Conservation (phyloP, 2,797 vertebrate genomes). For the Limosa lapponica region DNA sequence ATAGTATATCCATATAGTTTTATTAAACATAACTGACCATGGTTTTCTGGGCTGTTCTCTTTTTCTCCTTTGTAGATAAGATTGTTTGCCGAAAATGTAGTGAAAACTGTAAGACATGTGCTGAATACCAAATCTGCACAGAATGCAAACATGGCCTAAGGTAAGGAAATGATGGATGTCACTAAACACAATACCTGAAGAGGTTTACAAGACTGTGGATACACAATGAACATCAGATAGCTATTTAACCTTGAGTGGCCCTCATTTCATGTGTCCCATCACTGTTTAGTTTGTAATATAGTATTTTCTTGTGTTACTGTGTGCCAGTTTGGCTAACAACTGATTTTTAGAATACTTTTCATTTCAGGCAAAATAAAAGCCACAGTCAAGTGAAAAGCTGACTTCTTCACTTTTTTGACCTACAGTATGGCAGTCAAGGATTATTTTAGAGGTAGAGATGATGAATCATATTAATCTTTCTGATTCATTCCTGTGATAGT, state of each 20-base stretch:
- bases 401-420: constrained; percentile 14
- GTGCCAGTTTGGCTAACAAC: not conserved
- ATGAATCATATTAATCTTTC: constrained; percentile 36
- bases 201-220: not conserved
- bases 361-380: constrained; percentile 8
- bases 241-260: not conserved
- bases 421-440: not conserved
- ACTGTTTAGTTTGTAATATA: not conserved
- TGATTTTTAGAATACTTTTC: constrained; percentile 27
- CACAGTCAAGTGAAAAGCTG: not conserved
- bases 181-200: not conserved
- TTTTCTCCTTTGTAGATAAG: constrained; percentile 81
- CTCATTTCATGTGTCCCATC: not conserved
- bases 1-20: not conserved
- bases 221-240: not conserved
- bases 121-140: constrained; percentile 87
- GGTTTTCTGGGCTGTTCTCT: constrained; percentile 10
- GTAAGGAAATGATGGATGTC: constrained; percentile 76
- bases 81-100: constrained; percentile 91
- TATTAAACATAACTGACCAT: not conserved
- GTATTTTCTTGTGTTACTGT: not conserved
- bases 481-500: constrained; percentile 32
- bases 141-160: constrained; percentile 94
- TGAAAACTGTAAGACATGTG: constrained; percentile 93
- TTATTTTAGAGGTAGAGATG: constrained; percentile 14